Base-by-base conservation (phyloP, 2,113 vertebrate genomes). In the Herpailurus yagouaroundi region DNA sequence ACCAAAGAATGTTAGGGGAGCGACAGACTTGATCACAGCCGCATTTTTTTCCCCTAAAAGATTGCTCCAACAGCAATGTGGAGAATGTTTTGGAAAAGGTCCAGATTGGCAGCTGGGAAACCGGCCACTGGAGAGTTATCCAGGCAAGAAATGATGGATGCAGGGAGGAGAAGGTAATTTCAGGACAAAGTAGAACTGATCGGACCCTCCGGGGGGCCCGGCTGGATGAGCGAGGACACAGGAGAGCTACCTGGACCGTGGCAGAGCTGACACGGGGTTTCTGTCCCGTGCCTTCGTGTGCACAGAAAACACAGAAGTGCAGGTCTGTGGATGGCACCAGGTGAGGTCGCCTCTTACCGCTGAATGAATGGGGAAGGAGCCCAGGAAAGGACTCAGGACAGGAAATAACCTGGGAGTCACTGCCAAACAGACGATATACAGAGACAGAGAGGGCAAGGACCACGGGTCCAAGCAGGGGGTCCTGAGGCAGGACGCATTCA, bases 121-220 rank as follows among this genome's bases (percentile, higher is more conserved):
- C 15, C 33, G 7, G 86, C 36, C 86, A 50, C 13, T 19, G n/a
- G 57, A 88, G 41, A 92, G 92, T 63, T 23, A 93, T 12, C 23
- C 45, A 60, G 16, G 63, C 91, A 66, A 76, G 87, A 97, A 80
- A 52, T 6, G 25, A 74, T 0, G 38, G 73, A 29, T 16, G 50
- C 2, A 0, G 76, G 21, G 4, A 83, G 64, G 64, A 74, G 63
- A 57, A 77, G 92, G 21, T 60, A 33, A 77, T 48, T 77, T 77
- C 41, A 77, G 73, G 13, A 50, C 77, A n/a, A 38, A 79, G 68
- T 7, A 36, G 18, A 69, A 38, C 23, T 21, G 66, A 29, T 4
- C 0, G 3, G 8, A 5, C 10, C 12, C 36, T 36, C 36, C 36
- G 36, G 36, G 36, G 6, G 2, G 64, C 7, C 74, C 11, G 33